Base-by-base conservation (phyloP, 2,888 invertebrate species). In the Hermaeophaga mercurialis region DNA sequence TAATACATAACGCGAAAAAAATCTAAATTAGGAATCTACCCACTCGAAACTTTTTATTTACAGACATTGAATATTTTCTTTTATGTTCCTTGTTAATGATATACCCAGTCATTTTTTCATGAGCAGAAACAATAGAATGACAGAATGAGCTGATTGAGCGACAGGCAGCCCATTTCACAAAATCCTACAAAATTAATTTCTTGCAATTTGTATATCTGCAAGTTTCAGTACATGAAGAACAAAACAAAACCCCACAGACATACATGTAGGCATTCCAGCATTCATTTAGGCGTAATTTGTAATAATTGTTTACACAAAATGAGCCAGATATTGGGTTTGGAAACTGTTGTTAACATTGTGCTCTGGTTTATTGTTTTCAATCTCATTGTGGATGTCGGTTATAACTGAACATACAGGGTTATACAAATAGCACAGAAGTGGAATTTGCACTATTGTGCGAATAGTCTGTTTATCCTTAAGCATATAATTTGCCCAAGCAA, bases 341-440 rank as follows among this genome's bases (percentile, higher is more conserved):
- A 41, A 41, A 41, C 41, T 41, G 41, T 41, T 41, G 41, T 41
- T 22, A 41, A 41, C 41, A 41, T 41, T 41, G 41, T 41, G 18
- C 24, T 19, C 12, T 22, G 41, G 22, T 41, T 22, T 41, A 41
- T 41, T 41, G 41, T 41, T 41, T 41, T 41, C 22, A 4, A 9
- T 12, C 41, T 41, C 41, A 22, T 41, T 41, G 41, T 41, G 19
- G 41, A 12, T 12, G 31, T 31, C 11, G 41, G 12, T 41, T 22
- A 19, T 12, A 41, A 11, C 11, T 12, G 19, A 22, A 22, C 41
- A 31, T 31, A 31, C 31, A 31, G 31, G 31, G 31, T 11, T 31
- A 31, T 31, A 12, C 31, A 31, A 31, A 31, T 31, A 31, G 3
- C 31, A n/a, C n/a, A n/a, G n/a, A n/a, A n/a, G n/a, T n/a, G n/a